Evolutionary conservation across 2,888 invertebrate species (phyloP), one percentile per base, ranked within the genome.

Genomic region (Eudemis profundana): DNA sequence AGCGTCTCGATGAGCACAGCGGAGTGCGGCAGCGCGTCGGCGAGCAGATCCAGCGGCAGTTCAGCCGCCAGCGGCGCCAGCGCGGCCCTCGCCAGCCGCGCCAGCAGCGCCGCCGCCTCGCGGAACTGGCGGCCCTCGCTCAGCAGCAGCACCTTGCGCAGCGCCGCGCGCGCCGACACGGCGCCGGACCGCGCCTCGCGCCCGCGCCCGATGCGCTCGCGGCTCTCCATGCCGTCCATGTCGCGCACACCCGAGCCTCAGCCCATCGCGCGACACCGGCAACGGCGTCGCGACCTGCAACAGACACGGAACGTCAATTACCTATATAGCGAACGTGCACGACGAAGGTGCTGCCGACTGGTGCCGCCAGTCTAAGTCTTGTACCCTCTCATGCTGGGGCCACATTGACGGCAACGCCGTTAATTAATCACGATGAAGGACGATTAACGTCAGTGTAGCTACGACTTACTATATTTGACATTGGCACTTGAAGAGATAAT

Each of bases 1-100:
- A 98, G 93, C 0, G 97, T 96, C 83, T 98, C 98, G 73, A 98
- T 91, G 51, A 98, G 93, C 74, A 96, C 96, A 1, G 98, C 94
- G 15, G 97, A 97, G 82, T 97, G 96, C 0, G 98, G 98, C 84
- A 98, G 91, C 2, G 97, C 96, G 74, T 98, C 98, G n/a, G 98
- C 95, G 73, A 98, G 93, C 72, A 97, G 91, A 82, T 98, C 98
- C 57, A 98, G 94, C 0, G 98, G 98, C 70, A 98, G 91, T 70
- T 97, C 97, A 0, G 94, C 87, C 0, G 96, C 94, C 1, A 96
- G 95, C 1, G 95, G 94, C 69, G 95, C 95, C 72, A 98, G 93
- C 2, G 97, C 97, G 0, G 95, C 95, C 42, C 95, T 95, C 3
- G 96, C 97, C 15, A 98, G 91, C 46, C 97, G 93, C 47, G 96